Conservation (phyloP, 1,140 invertebrate species). For the Aphaenogaster rudis region DNA sequence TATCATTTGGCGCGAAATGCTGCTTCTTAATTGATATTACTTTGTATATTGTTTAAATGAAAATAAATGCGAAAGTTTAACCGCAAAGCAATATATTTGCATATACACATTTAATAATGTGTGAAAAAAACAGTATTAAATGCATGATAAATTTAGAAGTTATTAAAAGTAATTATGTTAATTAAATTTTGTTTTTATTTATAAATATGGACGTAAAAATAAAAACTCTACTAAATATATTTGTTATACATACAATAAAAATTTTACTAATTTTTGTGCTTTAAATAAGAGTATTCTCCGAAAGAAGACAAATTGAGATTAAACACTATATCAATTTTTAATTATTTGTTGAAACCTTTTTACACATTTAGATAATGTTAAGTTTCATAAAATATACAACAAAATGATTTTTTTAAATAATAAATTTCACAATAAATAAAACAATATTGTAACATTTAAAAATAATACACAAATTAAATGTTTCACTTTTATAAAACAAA, state of each 20-base stretch:
- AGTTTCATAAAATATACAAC: too few species aligned
- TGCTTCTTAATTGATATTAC: too few species aligned
- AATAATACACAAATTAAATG: too few species aligned
- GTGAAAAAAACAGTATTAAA: neutral
- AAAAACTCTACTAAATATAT: neutral
- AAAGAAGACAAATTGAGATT: neutral
- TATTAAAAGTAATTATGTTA: neutral
- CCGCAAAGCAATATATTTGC: neutral
- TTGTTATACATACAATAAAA: neutral
- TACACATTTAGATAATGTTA: too few species aligned
- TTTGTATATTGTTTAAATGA: too few species aligned
- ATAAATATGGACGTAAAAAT: neutral
- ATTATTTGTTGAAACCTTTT: neutral
- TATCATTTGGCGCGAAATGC: neutral
- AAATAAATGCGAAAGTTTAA: neutral
- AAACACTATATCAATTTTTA: neutral
- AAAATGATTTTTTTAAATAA: too few species aligned
- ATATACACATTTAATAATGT: neutral
- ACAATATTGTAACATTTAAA: too few species aligned
- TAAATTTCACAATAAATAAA: too few species aligned
- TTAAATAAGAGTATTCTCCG: neutral
- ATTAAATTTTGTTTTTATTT: neutral
- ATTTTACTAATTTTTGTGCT: neutral
- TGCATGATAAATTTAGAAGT: neutral
- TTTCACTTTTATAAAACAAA: too few species aligned